phyloP scores from a whole-genome alignment of 2,888 invertebrate genomes.

The Chalcosyrphus nemorum region DNA sequence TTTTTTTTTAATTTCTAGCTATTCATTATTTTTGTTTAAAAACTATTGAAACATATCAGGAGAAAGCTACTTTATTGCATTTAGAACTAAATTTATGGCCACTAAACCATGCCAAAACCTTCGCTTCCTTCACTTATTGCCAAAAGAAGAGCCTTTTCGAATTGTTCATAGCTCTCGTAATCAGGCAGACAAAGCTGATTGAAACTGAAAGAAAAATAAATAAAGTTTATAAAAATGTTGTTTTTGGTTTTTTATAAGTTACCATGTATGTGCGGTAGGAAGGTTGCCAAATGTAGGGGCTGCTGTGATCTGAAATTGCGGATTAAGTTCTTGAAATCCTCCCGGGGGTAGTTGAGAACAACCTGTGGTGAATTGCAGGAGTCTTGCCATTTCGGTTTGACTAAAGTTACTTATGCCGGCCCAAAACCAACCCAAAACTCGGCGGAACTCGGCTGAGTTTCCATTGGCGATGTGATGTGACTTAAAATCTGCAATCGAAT shows the following conservation, averaged over 20 bases:
- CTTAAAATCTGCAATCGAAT: conserved; percentile 94
- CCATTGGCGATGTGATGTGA: conserved; percentile 94
- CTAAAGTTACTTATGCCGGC: conserved; percentile 94
- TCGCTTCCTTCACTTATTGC: conserved; percentile 98
- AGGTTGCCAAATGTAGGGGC: conserved; percentile 94
- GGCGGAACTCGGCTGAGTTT: conserved; percentile 90
- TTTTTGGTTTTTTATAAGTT: conserved; percentile 75
- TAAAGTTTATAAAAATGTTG: not conserved
- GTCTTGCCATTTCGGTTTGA: conserved; percentile 94
- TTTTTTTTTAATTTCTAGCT: not conserved
- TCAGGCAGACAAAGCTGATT: conserved; percentile 98
- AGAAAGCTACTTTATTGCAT: not conserved
- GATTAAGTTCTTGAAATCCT: conserved; percentile 94
- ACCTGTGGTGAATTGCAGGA: conserved; percentile 96
- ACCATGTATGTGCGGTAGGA: conserved; percentile 97
- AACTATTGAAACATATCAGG: not conserved
- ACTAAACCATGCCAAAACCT: conserved; percentile 89
- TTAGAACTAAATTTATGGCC: not conserved
- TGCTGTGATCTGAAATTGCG: conserved; percentile 95
- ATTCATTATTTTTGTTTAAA: not conserved
- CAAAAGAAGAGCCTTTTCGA: conserved; percentile 93
- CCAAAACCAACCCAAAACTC: conserved; percentile 95
- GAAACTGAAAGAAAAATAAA: conserved; percentile 86
- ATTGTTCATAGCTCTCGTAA: conserved; percentile 96
- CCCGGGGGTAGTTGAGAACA: conserved; percentile 95